Evolutionary conservation across 1,140 invertebrate species (phyloP).

Genomic region (Meloidogyne floridensis): DNA sequence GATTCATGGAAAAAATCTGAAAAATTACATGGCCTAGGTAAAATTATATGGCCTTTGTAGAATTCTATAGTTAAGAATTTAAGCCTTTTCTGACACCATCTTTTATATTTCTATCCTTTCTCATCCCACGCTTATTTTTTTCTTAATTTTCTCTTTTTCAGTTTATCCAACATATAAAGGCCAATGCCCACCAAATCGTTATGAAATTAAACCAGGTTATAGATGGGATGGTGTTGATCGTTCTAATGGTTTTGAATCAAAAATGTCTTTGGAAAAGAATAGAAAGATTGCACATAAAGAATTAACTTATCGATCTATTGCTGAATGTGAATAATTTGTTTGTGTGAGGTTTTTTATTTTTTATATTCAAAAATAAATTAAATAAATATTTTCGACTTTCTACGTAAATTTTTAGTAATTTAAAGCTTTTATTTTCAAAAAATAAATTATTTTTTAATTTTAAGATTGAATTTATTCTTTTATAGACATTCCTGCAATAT

Average conservation of each 20-base stretch:
- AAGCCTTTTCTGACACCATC: background rate
- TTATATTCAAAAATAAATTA: background rate
- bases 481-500: too few species aligned
- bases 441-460: too few species aligned
- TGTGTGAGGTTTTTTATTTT: background rate
- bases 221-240: conserved; percentile 97
- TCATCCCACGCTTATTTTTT: background rate
- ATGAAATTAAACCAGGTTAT: conserved; percentile 85
- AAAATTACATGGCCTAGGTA: too few species aligned
- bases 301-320: conserved; percentile 45
- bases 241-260: conserved; percentile 93
- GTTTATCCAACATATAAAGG: conserved; percentile 59
- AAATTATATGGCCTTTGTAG: too few species aligned
- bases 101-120: background rate
- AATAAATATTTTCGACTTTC: background rate
- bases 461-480: too few species aligned
- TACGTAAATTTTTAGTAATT: too few species aligned
- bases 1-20: too few species aligned
- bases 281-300: conserved; percentile 37
- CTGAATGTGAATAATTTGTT: conserved; percentile 40
- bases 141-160: conserved; percentile 39
- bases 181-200: conserved; percentile 75
- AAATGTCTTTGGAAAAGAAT: conserved; percentile 69
- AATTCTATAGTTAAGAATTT: too few species aligned
- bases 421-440: too few species aligned